These are phyloP conservation scores for Nyctalus aviator DNA, from an alignment of 2,797 vertebrate genomes.

Conservation along the genomic window DNA sequence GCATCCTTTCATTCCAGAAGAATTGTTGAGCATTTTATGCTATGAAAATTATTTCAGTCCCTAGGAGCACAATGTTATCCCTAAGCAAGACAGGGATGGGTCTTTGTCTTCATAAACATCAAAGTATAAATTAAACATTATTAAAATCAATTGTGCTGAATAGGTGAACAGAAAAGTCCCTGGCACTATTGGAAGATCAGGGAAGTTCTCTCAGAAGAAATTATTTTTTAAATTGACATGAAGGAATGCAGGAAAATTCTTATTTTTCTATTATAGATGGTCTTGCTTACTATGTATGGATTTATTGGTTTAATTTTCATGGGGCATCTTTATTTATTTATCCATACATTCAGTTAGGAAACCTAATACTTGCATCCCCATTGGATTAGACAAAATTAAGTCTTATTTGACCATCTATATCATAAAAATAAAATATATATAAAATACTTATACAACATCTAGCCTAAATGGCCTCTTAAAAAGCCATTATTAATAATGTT, in stretches of 20 bases:
- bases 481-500: background rate
- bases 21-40: background rate
- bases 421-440: background rate
- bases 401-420: background rate
- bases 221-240: background rate
- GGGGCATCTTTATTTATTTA: background rate
- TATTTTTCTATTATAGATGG: background rate
- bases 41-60: background rate
- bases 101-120: background rate
- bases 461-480: background rate
- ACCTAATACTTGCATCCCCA: background rate
- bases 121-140: background rate
- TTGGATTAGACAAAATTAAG: background rate
- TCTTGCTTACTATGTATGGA: background rate
- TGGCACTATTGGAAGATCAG: background rate
- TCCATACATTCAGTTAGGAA: background rate
- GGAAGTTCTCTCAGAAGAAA: background rate
- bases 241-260: background rate
- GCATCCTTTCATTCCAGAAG: background rate
- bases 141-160: background rate
- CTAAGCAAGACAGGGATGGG: background rate
- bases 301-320: background rate
- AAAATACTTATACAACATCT: fast-evolving
- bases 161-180: background rate
- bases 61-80: background rate